A percentile compares a stretch with the other conserved stretches of the same genome.
These are phyloP conservation scores for Lycopodina hypogea DNA, from an alignment of 37 sponge, comb jelly and placozoan species.

Conservation along the genomic window DNA sequence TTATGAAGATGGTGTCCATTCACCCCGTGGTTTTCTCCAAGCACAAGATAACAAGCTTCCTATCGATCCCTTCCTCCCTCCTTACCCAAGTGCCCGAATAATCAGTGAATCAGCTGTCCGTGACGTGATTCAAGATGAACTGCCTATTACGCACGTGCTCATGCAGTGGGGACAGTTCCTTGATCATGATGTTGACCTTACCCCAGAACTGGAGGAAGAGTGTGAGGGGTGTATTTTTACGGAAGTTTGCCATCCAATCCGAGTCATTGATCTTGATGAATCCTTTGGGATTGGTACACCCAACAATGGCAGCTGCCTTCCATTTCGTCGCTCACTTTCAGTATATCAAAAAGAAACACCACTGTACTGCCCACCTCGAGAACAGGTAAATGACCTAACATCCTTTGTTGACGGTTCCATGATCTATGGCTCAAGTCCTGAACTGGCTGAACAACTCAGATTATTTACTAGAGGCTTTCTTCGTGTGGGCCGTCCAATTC, in stretches of 20 bases:
- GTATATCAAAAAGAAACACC: slow-evolving; percentile 31
- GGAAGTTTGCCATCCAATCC: slow-evolving; percentile 58
- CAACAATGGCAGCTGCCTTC: slow-evolving; percentile 53
- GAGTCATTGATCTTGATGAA: slow-evolving; percentile 27
- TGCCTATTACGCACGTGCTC: slow-evolving; percentile 70
- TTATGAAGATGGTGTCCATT: slow-evolving; percentile 73
- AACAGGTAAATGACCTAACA: slow-evolving; percentile 77
- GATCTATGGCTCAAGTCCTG: slow-evolving; percentile 63
- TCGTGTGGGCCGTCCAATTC: neutral
- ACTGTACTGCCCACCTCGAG: slow-evolving; percentile 27
- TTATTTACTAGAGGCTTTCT: slow-evolving; percentile 40
- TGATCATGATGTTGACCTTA: slow-evolving; percentile 80
- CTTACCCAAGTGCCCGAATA: slow-evolving; percentile 62
- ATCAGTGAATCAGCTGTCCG: slow-evolving; percentile 33
- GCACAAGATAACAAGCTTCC: neutral
- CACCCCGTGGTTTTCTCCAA: slow-evolving; percentile 41
- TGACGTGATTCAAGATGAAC: slow-evolving; percentile 21
- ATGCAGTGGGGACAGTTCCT: slow-evolving; percentile 97
- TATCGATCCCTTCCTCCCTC: slow-evolving; percentile 43
- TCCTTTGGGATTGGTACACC: slow-evolving; percentile 39
- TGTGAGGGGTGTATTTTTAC: slow-evolving; percentile 40
- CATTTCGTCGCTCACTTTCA: slow-evolving; percentile 57
- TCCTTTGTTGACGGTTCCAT: slow-evolving; percentile 71
- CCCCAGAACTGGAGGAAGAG: slow-evolving; percentile 41
- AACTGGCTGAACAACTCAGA: slow-evolving; percentile 20